Evolutionary conservation across 2,113 vertebrate genomes (phyloP), one percentile per base, ranked within the genome.

Genomic region (Microtus ochrogaster): DNA sequence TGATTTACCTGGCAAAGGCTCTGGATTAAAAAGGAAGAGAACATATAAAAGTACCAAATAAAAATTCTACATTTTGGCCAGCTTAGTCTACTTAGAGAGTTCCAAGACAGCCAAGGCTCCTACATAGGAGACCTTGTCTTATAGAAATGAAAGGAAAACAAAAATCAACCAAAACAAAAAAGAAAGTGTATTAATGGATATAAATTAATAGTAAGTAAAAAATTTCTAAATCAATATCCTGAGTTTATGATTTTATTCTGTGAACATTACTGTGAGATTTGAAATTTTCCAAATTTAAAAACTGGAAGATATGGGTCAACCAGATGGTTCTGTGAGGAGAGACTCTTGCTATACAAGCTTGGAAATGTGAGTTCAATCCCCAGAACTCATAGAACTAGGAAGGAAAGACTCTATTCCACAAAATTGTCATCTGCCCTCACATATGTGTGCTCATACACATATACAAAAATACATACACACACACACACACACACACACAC

Each of bases 221-320:
- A 99, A 99, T 99, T 26, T 65, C 7, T 66, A 33, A 49, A 41
- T 63, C 70, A 81, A 86, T 41, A 26, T 73, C n/a, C 52, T 12
- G 4, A 17, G 39, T 70, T 81, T 52, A 33, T 63, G 44, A 14
- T 55, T 44, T n/a, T 83, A 90, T 73, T 94, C 30, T 52, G 61
- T 22, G 33, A 95, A 77, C 11, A 39, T 49, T 87, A 19, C 5
- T 72, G n/a, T n/a, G 65, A 24, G 9, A 16, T 41, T 55, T 61
- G 9, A 72, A 36, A 78, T 77, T 87, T 66, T 84, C 41, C 44
- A 78, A 68, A 39, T 92, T 68, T 77, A 77, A 76, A 66, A 78
- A 3, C n/a, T 65, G n/a, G 52, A n/a, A 49, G 26, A 44, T 10
- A 33, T 10, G 16, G 39, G 16, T 10, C 82, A 33, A 2, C 33